phyloP scores from a whole-genome alignment of 2,888 invertebrate genomes.

The Panopea generosa region DNA sequence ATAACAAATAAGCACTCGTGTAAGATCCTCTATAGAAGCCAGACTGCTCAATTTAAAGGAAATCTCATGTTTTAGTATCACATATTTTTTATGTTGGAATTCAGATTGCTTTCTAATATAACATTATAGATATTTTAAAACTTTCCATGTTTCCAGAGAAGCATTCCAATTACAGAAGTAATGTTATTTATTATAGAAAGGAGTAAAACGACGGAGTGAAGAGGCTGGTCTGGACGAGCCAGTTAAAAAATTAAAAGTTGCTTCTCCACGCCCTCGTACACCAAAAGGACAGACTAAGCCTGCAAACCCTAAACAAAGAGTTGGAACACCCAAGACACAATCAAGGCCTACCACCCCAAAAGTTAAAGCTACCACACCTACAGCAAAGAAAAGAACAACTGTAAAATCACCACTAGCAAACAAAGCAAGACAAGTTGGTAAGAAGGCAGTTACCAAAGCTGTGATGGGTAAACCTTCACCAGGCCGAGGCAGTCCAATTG shows the following conservation, averaged over 20 bases:
- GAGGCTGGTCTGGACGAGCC: constrained; percentile 22
- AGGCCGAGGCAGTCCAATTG: too few species aligned
- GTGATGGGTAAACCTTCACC: too few species aligned
- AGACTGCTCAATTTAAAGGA: too few species aligned
- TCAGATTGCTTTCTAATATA: too few species aligned
- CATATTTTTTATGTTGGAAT: too few species aligned
- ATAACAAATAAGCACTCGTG: too few species aligned
- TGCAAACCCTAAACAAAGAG: constrained; percentile 9
- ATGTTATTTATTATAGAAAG: constrained; percentile 50
- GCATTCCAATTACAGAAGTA: too few species aligned
- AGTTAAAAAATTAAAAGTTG: constrained; percentile 20
- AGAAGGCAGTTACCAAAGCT: too few species aligned
- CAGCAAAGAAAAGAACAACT: constrained; percentile 20
- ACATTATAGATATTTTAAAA: too few species aligned
- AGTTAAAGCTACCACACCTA: constrained; percentile 15
- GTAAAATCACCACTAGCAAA: constrained; percentile 18
- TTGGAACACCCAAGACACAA: constrained; percentile 36
- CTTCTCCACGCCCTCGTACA: background rate
- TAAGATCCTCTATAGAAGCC: too few species aligned
- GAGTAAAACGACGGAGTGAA: constrained; percentile 53
- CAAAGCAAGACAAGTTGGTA: background rate
- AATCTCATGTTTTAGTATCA: too few species aligned
- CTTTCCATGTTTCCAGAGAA: too few species aligned
- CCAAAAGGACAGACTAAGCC: constrained; percentile 10
- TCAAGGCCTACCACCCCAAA: constrained; percentile 34